Base-by-base conservation (phyloP, 2,888 invertebrate genomes). In the Orthonychiurus folsomi region DNA sequence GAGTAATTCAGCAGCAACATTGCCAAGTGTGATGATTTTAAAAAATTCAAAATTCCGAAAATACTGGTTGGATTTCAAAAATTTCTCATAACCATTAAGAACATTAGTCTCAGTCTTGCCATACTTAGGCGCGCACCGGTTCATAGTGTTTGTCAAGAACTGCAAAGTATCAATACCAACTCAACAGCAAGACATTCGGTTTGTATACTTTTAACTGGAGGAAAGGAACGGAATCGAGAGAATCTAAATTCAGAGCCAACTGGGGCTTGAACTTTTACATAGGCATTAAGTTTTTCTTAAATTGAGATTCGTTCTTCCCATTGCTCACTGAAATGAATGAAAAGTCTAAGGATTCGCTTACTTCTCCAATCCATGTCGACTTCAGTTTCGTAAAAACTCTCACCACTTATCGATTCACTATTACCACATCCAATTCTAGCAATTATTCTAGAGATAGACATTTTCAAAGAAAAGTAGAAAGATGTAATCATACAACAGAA, bases 381-480 rank as follows among this genome's bases (percentile, higher is more conserved):
- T 9, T 52, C 52, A 23, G 5, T 23, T 12, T 52, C 52, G 9
- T 12, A 20, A 52, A 52, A 52, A 20, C 20, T 23, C 3, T 23
- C 24, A 52, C 24, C 20, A 9, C 12, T 9, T 21, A 20, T 21
- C 20, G 52, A 52, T n/a, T 52, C 52, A 23, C 21, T 20, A 23
- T n/a, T 5, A 12, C 9, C 52, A 12, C 5, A 12, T 12, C 52
- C 52, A 9, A 52, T 52, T 52, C n/a, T 52, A 9, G 24, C 52
- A 23, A 52, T 23, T 5, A 52, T 52, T 52, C 52, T 5, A 9
- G 52, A 52, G 3, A 52, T 52, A 9, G 52, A 52, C 52, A 52
- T 52, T 52, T 23, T 52, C 20, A 52, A 37, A 37, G 15, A 15
- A 9, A 37, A 15, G 9, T 15, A 37, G 37, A 37, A 37, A 9